Percentiles rank a stretch among this genome's conserved stretches.
Conservation (phyloP, 2,797 vertebrate species). For the Staurois parvus region DNA sequence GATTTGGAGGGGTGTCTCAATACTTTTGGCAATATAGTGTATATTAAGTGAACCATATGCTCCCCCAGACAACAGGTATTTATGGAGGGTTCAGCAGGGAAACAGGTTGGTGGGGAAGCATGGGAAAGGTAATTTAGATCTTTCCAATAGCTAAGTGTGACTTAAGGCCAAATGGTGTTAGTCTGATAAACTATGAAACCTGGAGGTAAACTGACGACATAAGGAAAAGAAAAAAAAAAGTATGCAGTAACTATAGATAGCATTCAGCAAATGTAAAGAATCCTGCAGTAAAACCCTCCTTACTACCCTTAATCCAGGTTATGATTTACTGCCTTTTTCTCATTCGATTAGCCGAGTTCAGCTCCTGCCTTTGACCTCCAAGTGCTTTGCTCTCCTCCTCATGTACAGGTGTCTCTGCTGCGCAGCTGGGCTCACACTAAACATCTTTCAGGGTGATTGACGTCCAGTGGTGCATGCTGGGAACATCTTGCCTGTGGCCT, state of each 20-base stretch:
- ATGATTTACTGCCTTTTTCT: not conserved
- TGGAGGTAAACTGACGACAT: not conserved
- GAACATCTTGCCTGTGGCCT: constrained; percentile 35
- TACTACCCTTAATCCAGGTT: not conserved
- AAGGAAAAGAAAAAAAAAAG: not conserved
- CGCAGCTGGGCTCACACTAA: constrained; percentile 38
- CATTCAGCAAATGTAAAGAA: not conserved
- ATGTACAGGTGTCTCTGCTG: constrained; percentile 8
- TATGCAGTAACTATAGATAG: not conserved
- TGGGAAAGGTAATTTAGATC: no score
- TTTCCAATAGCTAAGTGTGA: no score
- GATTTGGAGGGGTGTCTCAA: no score
- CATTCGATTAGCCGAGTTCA: not conserved
- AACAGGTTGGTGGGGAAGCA: no score
- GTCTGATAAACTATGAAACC: not conserved
- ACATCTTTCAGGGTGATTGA: constrained; percentile 39
- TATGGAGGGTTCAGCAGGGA: no score
- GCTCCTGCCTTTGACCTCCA: not conserved
- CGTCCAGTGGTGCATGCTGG: not conserved
- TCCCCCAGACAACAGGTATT: no score
- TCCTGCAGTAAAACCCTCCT: not conserved
- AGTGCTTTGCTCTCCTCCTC: not conserved
- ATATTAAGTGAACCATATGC: no score
- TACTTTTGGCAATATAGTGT: no score
- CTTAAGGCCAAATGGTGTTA: not conserved